Conservation (phyloP, 2,888 invertebrate genomes). For the Ischnus inquisitorius region DNA sequence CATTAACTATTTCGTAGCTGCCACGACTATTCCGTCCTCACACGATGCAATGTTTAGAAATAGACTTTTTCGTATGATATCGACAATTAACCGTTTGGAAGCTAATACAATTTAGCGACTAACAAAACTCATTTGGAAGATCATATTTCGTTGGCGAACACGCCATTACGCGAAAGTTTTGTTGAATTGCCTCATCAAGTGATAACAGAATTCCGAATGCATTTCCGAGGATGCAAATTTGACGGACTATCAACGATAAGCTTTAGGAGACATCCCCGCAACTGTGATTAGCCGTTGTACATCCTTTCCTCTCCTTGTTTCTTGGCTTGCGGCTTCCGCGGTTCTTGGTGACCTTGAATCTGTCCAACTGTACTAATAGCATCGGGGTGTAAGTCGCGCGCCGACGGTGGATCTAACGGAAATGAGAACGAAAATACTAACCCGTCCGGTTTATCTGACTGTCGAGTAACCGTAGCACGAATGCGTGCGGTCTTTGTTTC, state of each 20-base stretch:
- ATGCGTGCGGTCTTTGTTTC: slow-evolving; percentile 45
- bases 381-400: background rate
- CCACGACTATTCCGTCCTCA: background rate
- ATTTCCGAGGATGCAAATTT: background rate
- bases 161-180: too few species aligned
- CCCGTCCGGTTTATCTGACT: slow-evolving; percentile 19
- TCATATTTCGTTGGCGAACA: too few species aligned
- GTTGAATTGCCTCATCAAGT: background rate
- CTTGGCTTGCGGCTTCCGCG: slow-evolving; percentile 24
- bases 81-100: background rate
- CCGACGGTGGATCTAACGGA: background rate
- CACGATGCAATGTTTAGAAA: background rate
- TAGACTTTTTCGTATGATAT: background rate
- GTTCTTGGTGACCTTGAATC: slow-evolving; percentile 11
- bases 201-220: background rate
- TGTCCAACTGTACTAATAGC: slow-evolving; percentile 21
- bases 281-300: slow-evolving; percentile 6
- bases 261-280: background rate
- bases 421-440: slow-evolving; percentile 23
- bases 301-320: background rate
- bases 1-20: background rate
- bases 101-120: too few species aligned
- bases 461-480: slow-evolving; percentile 40
- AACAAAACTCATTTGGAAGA: too few species aligned
- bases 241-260: background rate